Percentiles rank a stretch among this genome's conserved stretches.
These are phyloP conservation scores for Sclerodermus sp. DNA, from an alignment of 2,888 invertebrate species.

Conservation along the genomic window DNA sequence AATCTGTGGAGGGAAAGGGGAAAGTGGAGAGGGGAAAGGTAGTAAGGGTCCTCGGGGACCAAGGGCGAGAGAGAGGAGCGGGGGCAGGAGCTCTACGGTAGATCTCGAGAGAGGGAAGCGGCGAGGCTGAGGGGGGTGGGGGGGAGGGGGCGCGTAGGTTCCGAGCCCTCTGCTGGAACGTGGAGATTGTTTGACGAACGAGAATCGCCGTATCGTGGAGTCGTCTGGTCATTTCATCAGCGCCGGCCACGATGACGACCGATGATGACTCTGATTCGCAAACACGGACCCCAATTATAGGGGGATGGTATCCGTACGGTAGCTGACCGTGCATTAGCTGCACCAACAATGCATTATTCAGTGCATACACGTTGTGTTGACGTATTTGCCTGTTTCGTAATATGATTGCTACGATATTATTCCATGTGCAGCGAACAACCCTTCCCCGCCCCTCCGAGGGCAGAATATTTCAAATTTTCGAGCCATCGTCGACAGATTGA, in stretches of 20 bases:
- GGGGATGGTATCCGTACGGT: slow-evolving; percentile 37
- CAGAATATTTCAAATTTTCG: slow-evolving; percentile 19
- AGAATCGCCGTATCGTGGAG: slow-evolving; percentile 17
- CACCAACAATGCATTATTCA: slow-evolving; percentile 59
- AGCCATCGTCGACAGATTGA: slow-evolving; percentile 26
- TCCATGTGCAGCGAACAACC: slow-evolving; percentile 31
- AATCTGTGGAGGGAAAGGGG: slow-evolving; percentile 1
- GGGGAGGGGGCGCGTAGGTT: neutral
- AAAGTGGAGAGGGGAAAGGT: slow-evolving; percentile 3
- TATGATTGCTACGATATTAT: slow-evolving; percentile 53
- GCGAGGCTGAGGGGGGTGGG: neutral
- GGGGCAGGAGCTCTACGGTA: slow-evolving; percentile 13
- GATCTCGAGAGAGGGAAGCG: too few relatives aligned
- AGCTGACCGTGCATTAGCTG: slow-evolving; percentile 57
- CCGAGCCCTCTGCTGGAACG: neutral
- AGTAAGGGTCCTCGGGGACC: too few relatives aligned
- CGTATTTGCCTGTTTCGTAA: slow-evolving; percentile 52
- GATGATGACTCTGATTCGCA: slow-evolving; percentile 58
- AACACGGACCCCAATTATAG: slow-evolving; percentile 56
- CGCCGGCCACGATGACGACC: slow-evolving; percentile 42
- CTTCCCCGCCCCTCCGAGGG: slow-evolving; percentile 11
- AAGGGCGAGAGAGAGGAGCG: neutral
- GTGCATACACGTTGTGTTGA: slow-evolving; percentile 45
- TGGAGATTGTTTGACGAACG: slow-evolving; percentile 19
- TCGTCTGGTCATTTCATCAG: slow-evolving; percentile 40